Evolutionary conservation across 1,140 invertebrate genomes (phyloP), one percentile per base, ranked within the genome.

Genomic region (Musca vetustissima): DNA sequence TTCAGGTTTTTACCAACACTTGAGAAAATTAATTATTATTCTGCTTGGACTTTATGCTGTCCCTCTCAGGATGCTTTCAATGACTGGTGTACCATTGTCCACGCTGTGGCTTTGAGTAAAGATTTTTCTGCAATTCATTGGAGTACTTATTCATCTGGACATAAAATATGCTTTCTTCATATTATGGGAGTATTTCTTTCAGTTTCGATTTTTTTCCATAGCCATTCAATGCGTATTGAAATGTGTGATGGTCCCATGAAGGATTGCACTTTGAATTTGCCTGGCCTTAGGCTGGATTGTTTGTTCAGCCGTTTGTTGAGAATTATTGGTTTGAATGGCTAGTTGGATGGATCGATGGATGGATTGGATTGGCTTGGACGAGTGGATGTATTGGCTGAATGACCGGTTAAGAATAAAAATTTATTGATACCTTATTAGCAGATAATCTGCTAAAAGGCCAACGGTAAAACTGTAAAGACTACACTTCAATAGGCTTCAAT

Each of bases 371-470:
- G 28, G 4, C 9, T 32, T 32, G 28, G 15, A 55, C 13, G 14
- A 55, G n/a, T 61, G 57, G 19, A 61, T 61, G 1, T 28, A 1
- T 8, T 22, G 19, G 25, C 28, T 55, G 53, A 13, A 15, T 2
- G 22, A 24, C n/a, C 32, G 32, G 61, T 48, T 43, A 32, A 9
- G 13, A 43, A 52, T 50, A 22, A 66, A 66, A 66, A 66, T 66
- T 66, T 66, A 66, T 66, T 66, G 47, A 52, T 66, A 25, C 57
- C 64, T 66, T 50, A 66, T 66, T 66, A 66, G 47, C 64, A 49
- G 64, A 66, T 66, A 52, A 66, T 66, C 64, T 17, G 21, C 64
- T 48, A 25, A 28, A 52, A 66, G 22, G 17, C n/a, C 47, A 66
- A 66, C 64, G 64, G 64, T 66, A 66, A 66, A 66, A 48, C n/a